These are phyloP conservation scores for Eupeodes luniger DNA, from an alignment of 2,888 invertebrate genomes.

Conservation along the genomic window DNA sequence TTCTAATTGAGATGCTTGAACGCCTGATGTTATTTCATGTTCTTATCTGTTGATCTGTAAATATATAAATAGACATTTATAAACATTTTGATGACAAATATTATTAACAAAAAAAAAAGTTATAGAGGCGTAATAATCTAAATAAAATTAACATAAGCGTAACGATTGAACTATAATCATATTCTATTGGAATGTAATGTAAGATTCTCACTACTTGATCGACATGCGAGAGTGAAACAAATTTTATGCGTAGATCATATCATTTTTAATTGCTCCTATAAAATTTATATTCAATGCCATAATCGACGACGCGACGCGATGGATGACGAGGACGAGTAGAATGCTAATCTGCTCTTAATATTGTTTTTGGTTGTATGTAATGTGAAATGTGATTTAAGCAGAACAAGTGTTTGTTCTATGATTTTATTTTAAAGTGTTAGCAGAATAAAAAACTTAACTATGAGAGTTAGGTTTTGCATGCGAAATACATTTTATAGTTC, in stretches of 20 bases:
- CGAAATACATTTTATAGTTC: too few relatives aligned
- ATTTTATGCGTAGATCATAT: slow-evolving; percentile 31
- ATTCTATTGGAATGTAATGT: background rate
- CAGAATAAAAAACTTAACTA: too few relatives aligned
- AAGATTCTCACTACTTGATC: background rate
- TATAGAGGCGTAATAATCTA: background rate
- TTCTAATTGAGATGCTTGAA: background rate
- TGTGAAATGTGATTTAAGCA: background rate
- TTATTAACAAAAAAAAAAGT: background rate
- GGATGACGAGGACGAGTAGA: slow-evolving; percentile 7
- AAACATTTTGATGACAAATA: slow-evolving; percentile 11
- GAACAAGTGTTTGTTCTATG: background rate
- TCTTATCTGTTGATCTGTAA: slow-evolving; percentile 64
- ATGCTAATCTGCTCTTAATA: slow-evolving; percentile 23
- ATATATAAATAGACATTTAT: slow-evolving; percentile 38
- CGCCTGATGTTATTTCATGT: slow-evolving; percentile 61
- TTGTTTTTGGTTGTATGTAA: background rate
- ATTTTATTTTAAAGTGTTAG: background rate
- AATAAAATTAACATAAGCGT: slow-evolving; percentile 24
- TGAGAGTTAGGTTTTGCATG: too few relatives aligned
- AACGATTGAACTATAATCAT: slow-evolving; percentile 18
- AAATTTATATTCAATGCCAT: slow-evolving; percentile 29
- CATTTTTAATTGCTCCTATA: slow-evolving; percentile 1
- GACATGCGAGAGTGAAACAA: slow-evolving; percentile 13
- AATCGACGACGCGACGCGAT: background rate